Base-by-base conservation (phyloP, 64 coral and sea anemone genomes). In the Porites australiensis region DNA sequence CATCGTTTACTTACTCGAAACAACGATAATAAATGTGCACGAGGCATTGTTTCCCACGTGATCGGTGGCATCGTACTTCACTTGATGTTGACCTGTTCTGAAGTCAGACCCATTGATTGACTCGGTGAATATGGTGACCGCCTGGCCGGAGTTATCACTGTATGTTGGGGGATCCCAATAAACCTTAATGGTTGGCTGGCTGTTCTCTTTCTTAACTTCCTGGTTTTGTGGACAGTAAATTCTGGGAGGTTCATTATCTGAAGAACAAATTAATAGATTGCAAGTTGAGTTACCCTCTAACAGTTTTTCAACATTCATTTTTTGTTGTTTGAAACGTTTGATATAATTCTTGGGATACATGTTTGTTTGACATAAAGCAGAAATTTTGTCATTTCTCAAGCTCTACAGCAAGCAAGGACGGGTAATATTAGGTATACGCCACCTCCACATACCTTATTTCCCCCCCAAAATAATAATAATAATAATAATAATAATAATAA, bases 191-290 rank as follows among this genome's bases (percentile, higher is more conserved):
- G 20, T 44, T 5, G 54, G 77, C 0, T 22, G 52, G 63, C 16
- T 64, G 5, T 58, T 70, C 5, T 90, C 49, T 78, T 98, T 98
- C 12, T 68, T 83, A 14, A 96, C 64, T 72, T 95, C 87, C 52
- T 89, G 90, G 66, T 98, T 93, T 20, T 89, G 83, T 27, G 96
- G 96, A 60, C 96, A 98, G 67, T 89, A 93, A 45, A 98, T 60
- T 54, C 82, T 67, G 63, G 96, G 96, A 5, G 82, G 74, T 27
- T 98, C 96, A 21, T 85, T 93, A 72, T 98, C 96, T 98, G 59
- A 66, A 57, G 5, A 12, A 57, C 1, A 55, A 55, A 55, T 37
- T 37, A 37, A 37, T 37, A 37, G 27, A 37, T 37, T 37, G 27
- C 27, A 37, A 37, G 27, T 37, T 37, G 27, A 37, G 0, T 37